Evolutionary conservation across 2,113 vertebrate species (phyloP), one percentile per base, ranked within the genome.

Genomic region (Aptenodytes forsteri): DNA sequence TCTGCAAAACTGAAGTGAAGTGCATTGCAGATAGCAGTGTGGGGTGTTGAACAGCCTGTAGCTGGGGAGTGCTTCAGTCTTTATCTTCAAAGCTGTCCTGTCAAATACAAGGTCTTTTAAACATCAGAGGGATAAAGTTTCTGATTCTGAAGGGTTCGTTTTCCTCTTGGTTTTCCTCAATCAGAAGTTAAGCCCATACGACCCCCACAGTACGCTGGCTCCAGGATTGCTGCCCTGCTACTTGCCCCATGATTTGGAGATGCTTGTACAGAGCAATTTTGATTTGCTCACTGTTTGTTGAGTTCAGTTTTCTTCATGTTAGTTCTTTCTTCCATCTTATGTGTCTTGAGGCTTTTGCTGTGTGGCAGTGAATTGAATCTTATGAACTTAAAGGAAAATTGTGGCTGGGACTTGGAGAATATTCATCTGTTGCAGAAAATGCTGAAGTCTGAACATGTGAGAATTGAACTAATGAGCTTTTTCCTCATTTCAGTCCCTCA

Each of bases 51-150:
- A 95, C 98, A 97, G 95, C 97, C 94, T 95, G 97, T 91, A 98
- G 98, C 98, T 97, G 97, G 93, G 75, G 83, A 97, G 96, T 95
- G 96, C 95, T 97, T 95, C 95, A 4, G 90, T 71, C 50, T 96
- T 97, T 93, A 83, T 97, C 98, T 98, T 98, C 98, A 98, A 98
- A 98, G 98, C 93, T 89, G 75, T 98, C 97, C 98, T 98, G 96
- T 97, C 83, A 97, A 90, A 97, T 89, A 94, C 93, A 93, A 97
- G 97, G 90, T 97, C 98, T 98, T 98, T 98, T 97, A 96, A 98
- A 98, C 98, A 98, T 98, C 98, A 98, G 96, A 98, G 61, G 93
- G 97, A 98, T 93, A 98, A 98, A 98, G 97, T 98, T 98, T 98
- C 98, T 97, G 96, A 98, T 96, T 97, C 96, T 97, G 96, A 97